Percentiles rank a stretch among this genome's conserved stretches.
Conservation (phyloP, 2,113 vertebrate genomes). For the Tachycineta bicolor region DNA sequence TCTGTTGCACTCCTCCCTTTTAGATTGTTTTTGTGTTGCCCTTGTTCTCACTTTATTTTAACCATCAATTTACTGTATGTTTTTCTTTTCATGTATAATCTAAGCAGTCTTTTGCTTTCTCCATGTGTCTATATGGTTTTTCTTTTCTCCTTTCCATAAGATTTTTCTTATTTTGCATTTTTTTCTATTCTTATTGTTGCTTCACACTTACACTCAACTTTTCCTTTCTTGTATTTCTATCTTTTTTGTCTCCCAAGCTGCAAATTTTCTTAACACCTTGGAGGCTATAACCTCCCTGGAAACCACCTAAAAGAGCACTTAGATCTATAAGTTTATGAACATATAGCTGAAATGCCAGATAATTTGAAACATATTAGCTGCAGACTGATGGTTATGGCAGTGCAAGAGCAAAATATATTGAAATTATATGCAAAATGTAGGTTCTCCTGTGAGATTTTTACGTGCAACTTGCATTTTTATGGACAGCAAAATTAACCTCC, state of each 20-base stretch:
- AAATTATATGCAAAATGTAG: background rate
- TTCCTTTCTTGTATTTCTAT: background rate
- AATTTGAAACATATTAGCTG: background rate
- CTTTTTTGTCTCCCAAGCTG: background rate
- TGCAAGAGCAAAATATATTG: background rate
- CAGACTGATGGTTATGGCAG: background rate
- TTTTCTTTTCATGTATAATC: background rate
- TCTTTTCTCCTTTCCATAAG: background rate
- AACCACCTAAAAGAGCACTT: background rate
- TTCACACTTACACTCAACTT: background rate
- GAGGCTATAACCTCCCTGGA: background rate
- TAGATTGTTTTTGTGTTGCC: background rate
- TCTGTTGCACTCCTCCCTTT: background rate
- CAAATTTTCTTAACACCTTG: background rate
- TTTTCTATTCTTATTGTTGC: background rate
- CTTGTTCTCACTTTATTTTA: background rate
- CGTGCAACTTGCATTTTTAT: background rate
- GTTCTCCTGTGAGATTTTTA: background rate
- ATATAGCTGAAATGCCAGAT: background rate
- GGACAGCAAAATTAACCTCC: background rate
- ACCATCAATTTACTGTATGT: background rate
- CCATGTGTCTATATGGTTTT: background rate
- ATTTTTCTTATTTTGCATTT: background rate
- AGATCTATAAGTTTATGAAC: background rate
- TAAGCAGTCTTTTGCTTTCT: background rate